Conservation (phyloP, 2,113 vertebrate species). For the Neodon shergylaensis region DNA sequence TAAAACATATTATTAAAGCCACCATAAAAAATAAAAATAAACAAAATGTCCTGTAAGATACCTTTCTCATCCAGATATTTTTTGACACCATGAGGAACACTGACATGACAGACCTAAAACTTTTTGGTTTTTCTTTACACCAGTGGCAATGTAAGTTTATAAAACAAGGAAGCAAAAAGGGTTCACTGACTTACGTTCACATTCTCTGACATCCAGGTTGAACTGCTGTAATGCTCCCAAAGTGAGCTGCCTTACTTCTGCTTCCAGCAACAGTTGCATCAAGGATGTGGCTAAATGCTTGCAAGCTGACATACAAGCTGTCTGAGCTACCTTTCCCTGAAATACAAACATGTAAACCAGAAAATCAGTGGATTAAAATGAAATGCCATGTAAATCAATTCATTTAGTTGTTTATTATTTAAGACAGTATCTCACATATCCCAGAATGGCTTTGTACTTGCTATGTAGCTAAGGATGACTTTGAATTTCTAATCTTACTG, state of each 20-base stretch:
- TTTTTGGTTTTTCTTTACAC: neutral
- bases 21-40: neutral
- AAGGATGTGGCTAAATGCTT: constrained; percentile 96
- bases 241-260: constrained; percentile 94
- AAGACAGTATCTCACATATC: neutral
- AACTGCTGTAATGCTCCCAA: constrained; percentile 97
- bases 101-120: neutral
- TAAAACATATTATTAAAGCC: neutral
- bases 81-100: constrained; percentile 10
- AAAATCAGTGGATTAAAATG: constrained; percentile 19
- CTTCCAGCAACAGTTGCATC: constrained; percentile 94
- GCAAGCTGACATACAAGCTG: constrained; percentile 98
- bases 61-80: neutral
- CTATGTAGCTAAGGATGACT: neutral
- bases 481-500: neutral
- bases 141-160: neutral
- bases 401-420: neutral
- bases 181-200: constrained; percentile 92
- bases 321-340: constrained; percentile 98
- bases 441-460: neutral
- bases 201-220: constrained; percentile 95
- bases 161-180: constrained; percentile 32
- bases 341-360: constrained; percentile 47
- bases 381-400: constrained; percentile 4
- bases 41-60: neutral